Evolutionary conservation across 2,888 invertebrate genomes (phyloP).

Genomic region (Trichopria drosophilae): DNA sequence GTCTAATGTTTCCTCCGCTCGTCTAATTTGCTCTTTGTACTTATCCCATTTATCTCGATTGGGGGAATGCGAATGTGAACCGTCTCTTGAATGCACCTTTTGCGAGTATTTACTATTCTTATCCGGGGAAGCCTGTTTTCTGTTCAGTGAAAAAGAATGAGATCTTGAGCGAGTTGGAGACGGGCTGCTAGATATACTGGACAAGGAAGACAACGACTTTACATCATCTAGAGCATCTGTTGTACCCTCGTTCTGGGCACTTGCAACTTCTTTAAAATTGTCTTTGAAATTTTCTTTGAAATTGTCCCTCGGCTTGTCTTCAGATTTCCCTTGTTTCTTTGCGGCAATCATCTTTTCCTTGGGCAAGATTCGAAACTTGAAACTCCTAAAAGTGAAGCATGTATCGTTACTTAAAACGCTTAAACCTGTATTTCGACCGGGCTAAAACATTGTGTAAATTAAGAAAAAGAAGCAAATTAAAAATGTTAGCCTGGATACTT

Average conservation of each 20-base stretch:
- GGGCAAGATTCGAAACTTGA: slow-evolving; percentile 55
- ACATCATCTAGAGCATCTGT: slow-evolving; percentile 48
- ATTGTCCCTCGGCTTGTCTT: slow-evolving; percentile 45
- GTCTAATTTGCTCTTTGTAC: slow-evolving; percentile 57
- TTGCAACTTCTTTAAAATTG: too few species aligned
- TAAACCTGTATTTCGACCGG: too few species aligned
- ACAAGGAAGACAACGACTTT: slow-evolving; percentile 61
- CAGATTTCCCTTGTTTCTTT: slow-evolving; percentile 40
- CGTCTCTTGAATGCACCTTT: slow-evolving; percentile 19
- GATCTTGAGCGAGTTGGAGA: slow-evolving; percentile 54
- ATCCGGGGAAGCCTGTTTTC: too few species aligned
- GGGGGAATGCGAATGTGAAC: slow-evolving; percentile 40
- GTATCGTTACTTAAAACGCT: too few species aligned
- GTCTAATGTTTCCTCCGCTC: slow-evolving; percentile 64
- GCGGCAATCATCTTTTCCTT: slow-evolving; percentile 51
- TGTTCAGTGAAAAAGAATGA: too few species aligned
- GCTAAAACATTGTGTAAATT: not conserved
- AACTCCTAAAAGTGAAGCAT: slow-evolving; percentile 42
- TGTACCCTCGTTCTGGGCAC: too few species aligned
- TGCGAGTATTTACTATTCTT: slow-evolving; percentile 32
- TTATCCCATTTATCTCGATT: slow-evolving; percentile 64
- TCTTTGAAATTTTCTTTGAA: too few species aligned
- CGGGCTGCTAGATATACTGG: slow-evolving; percentile 61
- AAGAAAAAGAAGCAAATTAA: slow-evolving; percentile 20
- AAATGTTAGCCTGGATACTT: too few species aligned